Evolutionary conservation across 2,797 vertebrate species (phyloP).

Genomic region (Ispidina lecontei): DNA sequence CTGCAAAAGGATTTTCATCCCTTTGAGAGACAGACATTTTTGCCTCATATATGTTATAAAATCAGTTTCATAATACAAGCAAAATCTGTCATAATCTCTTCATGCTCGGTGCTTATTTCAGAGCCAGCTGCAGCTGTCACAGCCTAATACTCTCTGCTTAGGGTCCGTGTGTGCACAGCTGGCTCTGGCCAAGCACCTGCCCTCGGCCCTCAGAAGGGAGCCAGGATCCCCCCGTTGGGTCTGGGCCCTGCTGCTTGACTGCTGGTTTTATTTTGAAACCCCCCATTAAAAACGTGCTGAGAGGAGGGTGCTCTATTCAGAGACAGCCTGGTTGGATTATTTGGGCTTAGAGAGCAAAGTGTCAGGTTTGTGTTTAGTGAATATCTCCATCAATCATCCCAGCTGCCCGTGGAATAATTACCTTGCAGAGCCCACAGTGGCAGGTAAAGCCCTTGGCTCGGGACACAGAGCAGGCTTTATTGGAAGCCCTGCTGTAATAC

Average conservation of each 20-base stretch:
- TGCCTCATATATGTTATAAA: constrained; percentile 59
- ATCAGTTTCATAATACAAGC: constrained; percentile 75
- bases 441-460: constrained; percentile 52
- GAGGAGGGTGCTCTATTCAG: background rate
- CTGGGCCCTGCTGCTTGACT: constrained; percentile 17
- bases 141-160: constrained; percentile 72
- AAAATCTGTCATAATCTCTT: constrained; percentile 77
- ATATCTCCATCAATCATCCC: constrained; percentile 60
- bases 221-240: background rate
- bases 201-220: constrained; percentile 30
- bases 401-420: constrained; percentile 9
- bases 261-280: constrained; percentile 51
- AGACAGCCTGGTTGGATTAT: constrained; percentile 47
- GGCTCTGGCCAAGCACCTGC: constrained; percentile 76
- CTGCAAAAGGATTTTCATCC: constrained; percentile 23
- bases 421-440: constrained; percentile 36
- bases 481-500: background rate
- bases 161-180: constrained; percentile 75
- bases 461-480: constrained; percentile 35
- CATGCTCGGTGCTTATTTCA: constrained; percentile 62
- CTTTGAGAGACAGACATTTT: constrained; percentile 45
- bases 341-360: constrained; percentile 59
- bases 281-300: background rate
- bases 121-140: constrained; percentile 76
- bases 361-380: constrained; percentile 67